Percentiles rank a stretch among this genome's conserved stretches.
These are phyloP conservation scores for Masticophis lateralis DNA, from an alignment of 2,797 vertebrate species.

Conservation along the genomic window DNA sequence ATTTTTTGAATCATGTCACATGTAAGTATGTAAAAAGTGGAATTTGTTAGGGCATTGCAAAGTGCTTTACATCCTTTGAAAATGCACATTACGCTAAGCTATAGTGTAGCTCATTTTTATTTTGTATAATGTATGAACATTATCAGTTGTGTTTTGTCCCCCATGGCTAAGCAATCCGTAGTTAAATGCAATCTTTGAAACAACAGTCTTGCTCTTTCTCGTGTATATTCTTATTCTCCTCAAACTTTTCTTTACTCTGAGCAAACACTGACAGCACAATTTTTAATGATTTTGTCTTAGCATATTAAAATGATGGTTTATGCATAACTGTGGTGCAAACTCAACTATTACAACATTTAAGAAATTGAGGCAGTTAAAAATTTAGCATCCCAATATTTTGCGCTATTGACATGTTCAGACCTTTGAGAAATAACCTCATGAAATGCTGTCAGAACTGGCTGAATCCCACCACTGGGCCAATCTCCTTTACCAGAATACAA, in stretches of 20 bases:
- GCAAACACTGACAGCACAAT: neutral
- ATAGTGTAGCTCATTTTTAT: neutral
- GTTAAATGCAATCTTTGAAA: neutral
- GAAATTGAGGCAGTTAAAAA: neutral
- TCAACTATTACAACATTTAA: neutral
- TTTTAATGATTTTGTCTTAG: neutral
- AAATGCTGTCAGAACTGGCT: neutral
- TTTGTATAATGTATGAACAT: neutral
- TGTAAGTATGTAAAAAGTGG: neutral
- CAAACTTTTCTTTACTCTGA: neutral
- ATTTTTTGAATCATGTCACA: neutral
- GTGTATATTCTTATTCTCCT: neutral
- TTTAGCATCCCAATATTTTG: neutral
- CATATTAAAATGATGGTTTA: neutral
- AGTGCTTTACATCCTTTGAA: neutral
- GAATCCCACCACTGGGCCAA: neutral
- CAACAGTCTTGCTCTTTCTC: neutral
- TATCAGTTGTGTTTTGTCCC: neutral
- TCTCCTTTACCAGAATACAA: neutral
- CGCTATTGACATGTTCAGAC: neutral
- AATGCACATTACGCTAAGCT: neutral
- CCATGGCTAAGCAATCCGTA: neutral
- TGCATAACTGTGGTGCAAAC: neutral
- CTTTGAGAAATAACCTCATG: neutral
- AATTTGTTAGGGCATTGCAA: neutral